Evolutionary conservation across 2,888 invertebrate genomes (phyloP).

Genomic region (Watsonalla binaria): DNA sequence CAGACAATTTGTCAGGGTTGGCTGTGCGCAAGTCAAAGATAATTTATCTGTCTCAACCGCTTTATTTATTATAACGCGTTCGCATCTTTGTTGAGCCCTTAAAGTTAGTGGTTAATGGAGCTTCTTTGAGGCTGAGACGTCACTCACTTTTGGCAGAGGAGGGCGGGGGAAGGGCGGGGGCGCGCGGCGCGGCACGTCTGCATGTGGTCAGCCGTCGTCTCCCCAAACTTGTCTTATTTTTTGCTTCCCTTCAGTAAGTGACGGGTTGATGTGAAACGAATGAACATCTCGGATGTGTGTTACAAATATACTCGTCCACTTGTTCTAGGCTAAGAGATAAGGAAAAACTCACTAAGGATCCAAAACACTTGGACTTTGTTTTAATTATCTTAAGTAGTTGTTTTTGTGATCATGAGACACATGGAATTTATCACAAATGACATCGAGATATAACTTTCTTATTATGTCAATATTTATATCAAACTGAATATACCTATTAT

Average conservation of each 20-base stretch:
- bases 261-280: conserved; percentile 56
- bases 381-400: no score
- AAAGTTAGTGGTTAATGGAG: conserved; percentile 72
- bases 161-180: conserved; percentile 17
- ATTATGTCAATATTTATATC: no score
- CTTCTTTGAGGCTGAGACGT: conserved; percentile 62
- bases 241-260: conserved; percentile 43
- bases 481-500: no score
- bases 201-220: conserved; percentile 44
- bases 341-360: not conserved
- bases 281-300: conserved; percentile 37
- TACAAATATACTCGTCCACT: conserved; percentile 13
- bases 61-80: conserved; percentile 75
- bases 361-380: not conserved
- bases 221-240: conserved; percentile 40
- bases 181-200: conserved; percentile 19
- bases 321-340: not conserved
- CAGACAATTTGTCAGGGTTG: conserved; percentile 74
- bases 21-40: conserved; percentile 73
- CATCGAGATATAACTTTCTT: no score
- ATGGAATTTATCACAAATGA: no score
- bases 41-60: conserved; percentile 76
- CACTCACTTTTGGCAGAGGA: conserved; percentile 44
- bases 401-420: no score
- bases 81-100: conserved; percentile 69